These are phyloP conservation scores for Prolemur simus DNA, from an alignment of 2,113 vertebrate genomes.

Conservation along the genomic window DNA sequence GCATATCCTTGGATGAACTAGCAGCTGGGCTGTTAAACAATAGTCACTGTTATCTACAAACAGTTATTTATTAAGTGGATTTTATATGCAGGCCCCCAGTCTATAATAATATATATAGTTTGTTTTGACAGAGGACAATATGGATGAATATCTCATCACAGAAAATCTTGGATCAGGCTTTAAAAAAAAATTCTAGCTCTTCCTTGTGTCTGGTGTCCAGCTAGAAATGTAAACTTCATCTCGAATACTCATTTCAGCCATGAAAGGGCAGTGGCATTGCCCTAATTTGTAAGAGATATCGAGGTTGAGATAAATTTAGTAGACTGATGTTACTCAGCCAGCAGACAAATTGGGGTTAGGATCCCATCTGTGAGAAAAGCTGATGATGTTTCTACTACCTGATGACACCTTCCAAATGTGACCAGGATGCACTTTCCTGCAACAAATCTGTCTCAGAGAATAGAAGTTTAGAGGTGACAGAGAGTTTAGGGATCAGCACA, in stretches of 20 bases:
- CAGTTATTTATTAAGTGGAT: not conserved
- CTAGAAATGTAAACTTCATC: not conserved
- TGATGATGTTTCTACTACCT: not conserved
- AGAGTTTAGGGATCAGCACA: not conserved
- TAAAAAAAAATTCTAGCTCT: not conserved
- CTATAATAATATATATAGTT: not conserved
- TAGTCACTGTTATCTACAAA: not conserved
- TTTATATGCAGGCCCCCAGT: not conserved
- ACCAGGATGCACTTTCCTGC: not conserved
- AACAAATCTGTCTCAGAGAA: not conserved
- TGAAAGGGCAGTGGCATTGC: not conserved
- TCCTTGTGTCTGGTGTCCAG: not conserved
- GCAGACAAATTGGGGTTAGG: not conserved
- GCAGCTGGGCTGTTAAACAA: not conserved
- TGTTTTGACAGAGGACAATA: not conserved
- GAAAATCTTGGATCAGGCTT: not conserved
- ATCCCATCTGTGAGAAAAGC: not conserved
- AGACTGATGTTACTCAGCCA: not conserved
- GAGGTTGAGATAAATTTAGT: not conserved
- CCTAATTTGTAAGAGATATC: not conserved
- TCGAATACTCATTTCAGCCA: not conserved
- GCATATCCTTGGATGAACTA: not conserved
- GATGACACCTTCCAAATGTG: fast-evolving
- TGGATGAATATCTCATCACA: not conserved
- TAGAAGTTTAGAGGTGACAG: not conserved